These are phyloP conservation scores for Drosophila tanythrix DNA, from an alignment of 2,888 invertebrate genomes.

Conservation along the genomic window DNA sequence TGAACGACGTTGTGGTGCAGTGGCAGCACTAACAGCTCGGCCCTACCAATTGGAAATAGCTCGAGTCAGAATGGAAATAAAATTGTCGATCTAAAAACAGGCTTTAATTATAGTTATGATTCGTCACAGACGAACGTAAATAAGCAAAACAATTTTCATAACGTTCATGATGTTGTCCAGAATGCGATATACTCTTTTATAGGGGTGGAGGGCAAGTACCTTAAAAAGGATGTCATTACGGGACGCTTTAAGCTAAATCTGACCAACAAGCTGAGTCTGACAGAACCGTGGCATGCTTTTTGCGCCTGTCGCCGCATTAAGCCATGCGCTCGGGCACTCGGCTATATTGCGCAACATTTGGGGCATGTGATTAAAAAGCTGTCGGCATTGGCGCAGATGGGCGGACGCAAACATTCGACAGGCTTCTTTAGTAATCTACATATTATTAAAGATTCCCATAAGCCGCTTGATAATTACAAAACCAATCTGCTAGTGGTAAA, in stretches of 20 bases:
- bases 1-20: background rate
- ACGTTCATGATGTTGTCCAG: slow-evolving; percentile 86
- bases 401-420: no score
- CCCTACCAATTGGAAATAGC: background rate
- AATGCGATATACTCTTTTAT: slow-evolving; percentile 94
- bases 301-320: slow-evolving; percentile 92
- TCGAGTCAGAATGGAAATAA: background rate
- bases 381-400: no score
- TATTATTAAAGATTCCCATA: no score
- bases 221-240: slow-evolving; percentile 88
- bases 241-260: slow-evolving; percentile 88
- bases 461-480: no score
- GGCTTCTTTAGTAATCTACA: no score
- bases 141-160: slow-evolving; percentile 15
- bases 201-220: slow-evolving; percentile 92
- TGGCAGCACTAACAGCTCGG: background rate
- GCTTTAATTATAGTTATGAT: slow-evolving; percentile 43
- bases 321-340: no score
- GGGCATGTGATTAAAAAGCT: no score
- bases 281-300: slow-evolving; percentile 87
- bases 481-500: no score
- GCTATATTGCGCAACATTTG: no score
- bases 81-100: no score
- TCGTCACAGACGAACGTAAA: slow-evolving; percentile 16
- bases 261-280: slow-evolving; percentile 84